Percentiles rank a stretch among this genome's conserved stretches.
Conservation (phyloP, 2,797 vertebrate species). For the Lutjanus campechanus region DNA sequence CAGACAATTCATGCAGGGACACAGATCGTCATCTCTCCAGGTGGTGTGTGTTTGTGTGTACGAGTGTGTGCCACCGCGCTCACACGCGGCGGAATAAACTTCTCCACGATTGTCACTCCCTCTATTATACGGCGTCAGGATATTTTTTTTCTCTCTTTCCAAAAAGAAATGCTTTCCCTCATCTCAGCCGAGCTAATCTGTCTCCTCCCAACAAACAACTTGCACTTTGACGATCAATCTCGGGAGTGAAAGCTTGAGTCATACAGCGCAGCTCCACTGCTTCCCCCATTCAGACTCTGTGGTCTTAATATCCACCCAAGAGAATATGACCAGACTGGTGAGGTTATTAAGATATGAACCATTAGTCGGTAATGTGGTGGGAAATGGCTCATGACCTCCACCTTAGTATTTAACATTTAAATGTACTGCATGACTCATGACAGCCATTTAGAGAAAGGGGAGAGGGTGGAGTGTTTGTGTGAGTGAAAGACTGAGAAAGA, state of each 20-base stretch:
- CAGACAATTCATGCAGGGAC: slow-evolving; percentile 28
- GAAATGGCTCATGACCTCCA: slow-evolving; percentile 83
- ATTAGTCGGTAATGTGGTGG: slow-evolving; percentile 82
- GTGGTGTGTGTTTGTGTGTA: background rate
- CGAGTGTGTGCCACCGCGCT: background rate
- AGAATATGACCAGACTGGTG: slow-evolving; percentile 71
- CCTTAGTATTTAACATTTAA: slow-evolving; percentile 84
- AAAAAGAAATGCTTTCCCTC: slow-evolving; percentile 39
- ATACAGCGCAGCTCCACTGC: slow-evolving; percentile 31
- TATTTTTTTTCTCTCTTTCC: slow-evolving; percentile 29
- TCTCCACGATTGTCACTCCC: slow-evolving; percentile 7
- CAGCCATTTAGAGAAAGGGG: slow-evolving; percentile 61
- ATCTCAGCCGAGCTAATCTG: slow-evolving; percentile 42
- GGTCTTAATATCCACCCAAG: slow-evolving; percentile 67
- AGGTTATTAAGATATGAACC: slow-evolving; percentile 84
- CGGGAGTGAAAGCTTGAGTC: slow-evolving; percentile 25
- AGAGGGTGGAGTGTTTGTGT: slow-evolving; percentile 16
- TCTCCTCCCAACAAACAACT: slow-evolving; percentile 53
- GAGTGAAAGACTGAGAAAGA: slow-evolving; percentile 33
- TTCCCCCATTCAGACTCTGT: slow-evolving; percentile 53
- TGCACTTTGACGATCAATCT: slow-evolving; percentile 48
- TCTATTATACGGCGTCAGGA: slow-evolving; percentile 20
- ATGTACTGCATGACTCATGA: slow-evolving; percentile 78
- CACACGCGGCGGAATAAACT: background rate
- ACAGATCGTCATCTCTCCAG: slow-evolving; percentile 23